Evolutionary conservation across 1,140 invertebrate genomes (phyloP), one percentile per base, ranked within the genome.

Genomic region (Linepithema humile): DNA sequence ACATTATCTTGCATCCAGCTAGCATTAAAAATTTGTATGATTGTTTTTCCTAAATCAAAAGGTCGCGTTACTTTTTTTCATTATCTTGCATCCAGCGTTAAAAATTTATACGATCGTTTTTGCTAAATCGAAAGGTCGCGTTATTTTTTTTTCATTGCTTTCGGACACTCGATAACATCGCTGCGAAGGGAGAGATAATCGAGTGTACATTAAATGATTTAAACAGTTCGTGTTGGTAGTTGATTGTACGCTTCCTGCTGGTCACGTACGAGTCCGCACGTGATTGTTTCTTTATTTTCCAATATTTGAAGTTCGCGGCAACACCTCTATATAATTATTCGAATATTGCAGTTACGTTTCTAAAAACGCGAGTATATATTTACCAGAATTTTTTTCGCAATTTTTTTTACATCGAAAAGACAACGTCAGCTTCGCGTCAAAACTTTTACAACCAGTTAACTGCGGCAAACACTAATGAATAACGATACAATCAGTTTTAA

Each of bases 151-250:
- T n/a, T n/a, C n/a, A n/a, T n/a, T n/a, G n/a, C n/a, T n/a, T n/a
- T n/a, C n/a, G n/a, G n/a, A n/a, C n/a, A n/a, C n/a, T n/a, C n/a
- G n/a, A 57, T 59, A 43, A 43, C n/a, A 48, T 59, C 26, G 12
- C 26, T 17, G 64, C 23, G 50, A 64, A 69, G 50, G 45, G 38
- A 40, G 15, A 82, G 50, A 35, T 78, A 38, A 43, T 43, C 38
- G 2, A 53, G 23, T 20, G 23, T 20, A 12, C 10, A 15, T 38
- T 73, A 45, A 84, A 86, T 84, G 65, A 84, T 84, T 86, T 78
- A 86, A 83, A 50, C 45, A 69, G 40, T 53, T 84, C 48, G 85
- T 62, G 12, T 32, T 43, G 40, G 12, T 32, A 0, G 6, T 26
- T 84, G 73, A 75, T 67, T 60, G 40, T 12, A 23, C 35, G 35